Base-by-base conservation (phyloP, 2,797 vertebrate species). In the Melanogrammus aeglefinus region DNA sequence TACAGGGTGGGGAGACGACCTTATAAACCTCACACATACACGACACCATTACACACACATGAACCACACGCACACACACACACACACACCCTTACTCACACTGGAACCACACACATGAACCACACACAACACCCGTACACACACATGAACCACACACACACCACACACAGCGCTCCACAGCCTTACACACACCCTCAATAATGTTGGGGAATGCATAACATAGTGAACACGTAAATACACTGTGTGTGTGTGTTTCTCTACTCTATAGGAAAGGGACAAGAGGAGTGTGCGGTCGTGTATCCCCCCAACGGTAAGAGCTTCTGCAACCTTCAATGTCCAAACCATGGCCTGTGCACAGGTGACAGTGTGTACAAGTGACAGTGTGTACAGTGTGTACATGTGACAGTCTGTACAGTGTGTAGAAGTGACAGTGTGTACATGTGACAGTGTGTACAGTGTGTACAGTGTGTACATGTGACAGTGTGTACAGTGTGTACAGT, bases 281-380 rank as follows among this genome's bases (percentile, higher is more conserved):
- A 97, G 87, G 95, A 96, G 77, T 96, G 92, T 86, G 94, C 95
- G 14, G 96, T 99, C 79, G 94, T 97, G 86, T 99, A 99, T 88
- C 97, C 98, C 83, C 98, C 98, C 44, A 99, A 98, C 33, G 98
- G 98, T 99, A 93, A 96, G 95, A 69, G 12, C 31, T n/a, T n/a
- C 75, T 57, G 75, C 6, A 63, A 24, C 13, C 13, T 4, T 39
- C 6, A 24, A 31, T 31, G 29, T 35, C 70, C 63, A 41, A 1
- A 47, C 6, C 8, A 4, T 69, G 18, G 10, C 21, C 18, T 39
- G 6, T 41, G 24, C 24, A 73, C 2, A 36, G 2, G 31, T 31
- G 31, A 38, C 72, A 10, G 6, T 12, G n/a, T 69, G 6, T 27
- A 1, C 63, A 31, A 27, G 21, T 36, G 5, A 41, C 39, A 6